Evolutionary conservation across 2,888 invertebrate species (phyloP).

Genomic region (Acrobasis suavella): DNA sequence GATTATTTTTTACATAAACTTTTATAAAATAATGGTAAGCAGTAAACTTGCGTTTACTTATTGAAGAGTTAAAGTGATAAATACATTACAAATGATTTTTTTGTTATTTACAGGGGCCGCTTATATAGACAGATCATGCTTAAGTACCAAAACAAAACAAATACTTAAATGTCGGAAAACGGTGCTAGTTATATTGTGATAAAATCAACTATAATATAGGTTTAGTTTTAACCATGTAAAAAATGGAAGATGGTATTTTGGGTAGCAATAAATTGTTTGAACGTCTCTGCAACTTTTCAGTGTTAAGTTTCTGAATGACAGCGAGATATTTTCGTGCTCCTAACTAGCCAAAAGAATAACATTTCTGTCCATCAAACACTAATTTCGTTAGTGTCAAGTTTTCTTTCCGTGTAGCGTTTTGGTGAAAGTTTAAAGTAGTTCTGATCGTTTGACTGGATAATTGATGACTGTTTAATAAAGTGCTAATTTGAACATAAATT

Average conservation of each 20-base stretch:
- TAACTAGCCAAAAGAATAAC: constrained; percentile 66
- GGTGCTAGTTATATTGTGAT: too few species aligned
- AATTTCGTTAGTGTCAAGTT: constrained; percentile 51
- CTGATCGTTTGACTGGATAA: constrained; percentile 18
- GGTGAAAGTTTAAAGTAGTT: constrained; percentile 11
- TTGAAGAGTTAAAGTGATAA: too few species aligned
- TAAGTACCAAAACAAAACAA: too few species aligned
- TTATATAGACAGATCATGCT: too few species aligned
- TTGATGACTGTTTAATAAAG: constrained; percentile 19
- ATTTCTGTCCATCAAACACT: constrained; percentile 66
- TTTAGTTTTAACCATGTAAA: background rate
- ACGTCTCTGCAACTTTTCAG: constrained; percentile 66
- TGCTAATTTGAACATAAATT: constrained; percentile 18
- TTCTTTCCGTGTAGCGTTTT: constrained; percentile 20
- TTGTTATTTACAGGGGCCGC: too few species aligned
- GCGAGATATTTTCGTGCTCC: constrained; percentile 62
- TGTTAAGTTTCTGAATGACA: constrained; percentile 69
- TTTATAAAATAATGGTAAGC: too few species aligned
- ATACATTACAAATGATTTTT: too few species aligned
- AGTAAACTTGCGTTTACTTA: too few species aligned
- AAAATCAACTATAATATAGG: too few species aligned
- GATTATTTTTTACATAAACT: too few species aligned
- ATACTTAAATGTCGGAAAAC: too few species aligned
- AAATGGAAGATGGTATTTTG: constrained; percentile 53
- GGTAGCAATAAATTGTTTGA: constrained; percentile 58